Evolutionary conservation across 2,797 vertebrate species (phyloP).

Genomic region (Catharus ustulatus): DNA sequence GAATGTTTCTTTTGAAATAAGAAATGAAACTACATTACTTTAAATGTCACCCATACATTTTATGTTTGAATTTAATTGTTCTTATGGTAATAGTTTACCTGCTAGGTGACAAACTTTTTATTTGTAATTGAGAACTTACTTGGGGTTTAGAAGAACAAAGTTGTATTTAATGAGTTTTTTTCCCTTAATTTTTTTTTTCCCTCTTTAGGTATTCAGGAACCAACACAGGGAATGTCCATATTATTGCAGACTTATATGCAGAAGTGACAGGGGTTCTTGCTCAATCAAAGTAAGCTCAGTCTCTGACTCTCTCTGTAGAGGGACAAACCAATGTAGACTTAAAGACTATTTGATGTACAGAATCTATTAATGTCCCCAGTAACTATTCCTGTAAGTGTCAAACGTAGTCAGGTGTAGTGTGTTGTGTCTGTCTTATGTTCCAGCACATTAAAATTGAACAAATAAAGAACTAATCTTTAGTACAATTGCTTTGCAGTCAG

Average conservation of each 20-base stretch:
- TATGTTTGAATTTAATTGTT: background rate
- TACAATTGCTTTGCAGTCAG: background rate
- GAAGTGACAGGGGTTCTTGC: slow-evolving; percentile 98
- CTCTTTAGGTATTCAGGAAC: slow-evolving; percentile 92
- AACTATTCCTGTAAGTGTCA: background rate
- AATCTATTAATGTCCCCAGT: background rate
- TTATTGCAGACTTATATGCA: slow-evolving; percentile 98
- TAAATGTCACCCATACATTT: background rate
- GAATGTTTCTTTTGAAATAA: background rate
- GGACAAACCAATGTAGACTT: background rate
- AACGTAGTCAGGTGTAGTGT: background rate
- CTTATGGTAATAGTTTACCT: background rate
- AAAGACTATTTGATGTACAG: background rate
- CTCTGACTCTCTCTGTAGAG: background rate
- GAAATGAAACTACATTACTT: background rate
- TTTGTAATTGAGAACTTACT: background rate
- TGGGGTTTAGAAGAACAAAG: background rate
- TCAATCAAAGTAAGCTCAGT: slow-evolving; percentile 90
- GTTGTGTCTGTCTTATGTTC: background rate
- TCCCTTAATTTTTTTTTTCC: background rate
- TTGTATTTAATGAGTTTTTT: background rate
- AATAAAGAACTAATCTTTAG: background rate
- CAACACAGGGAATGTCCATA: slow-evolving; percentile 99
- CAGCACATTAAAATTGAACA: background rate
- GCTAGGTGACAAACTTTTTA: background rate